Conservation (phyloP, 2,113 vertebrate species). For the Fregetta grallaria region DNA sequence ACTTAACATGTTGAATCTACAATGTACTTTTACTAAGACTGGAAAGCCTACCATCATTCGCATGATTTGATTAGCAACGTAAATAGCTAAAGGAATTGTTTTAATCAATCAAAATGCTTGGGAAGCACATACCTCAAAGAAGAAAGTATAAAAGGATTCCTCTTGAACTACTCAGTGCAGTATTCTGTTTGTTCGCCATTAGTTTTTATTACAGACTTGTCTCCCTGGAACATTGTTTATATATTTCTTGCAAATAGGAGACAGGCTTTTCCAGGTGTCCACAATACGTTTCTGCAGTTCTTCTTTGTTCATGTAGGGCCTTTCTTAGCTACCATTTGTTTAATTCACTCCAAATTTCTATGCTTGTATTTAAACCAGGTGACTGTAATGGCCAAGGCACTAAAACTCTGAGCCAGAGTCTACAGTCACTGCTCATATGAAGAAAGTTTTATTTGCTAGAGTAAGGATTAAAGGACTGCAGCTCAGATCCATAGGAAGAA, state of each 20-base stretch:
- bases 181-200: conserved; percentile 33
- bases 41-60: background rate
- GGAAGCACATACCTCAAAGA: background rate
- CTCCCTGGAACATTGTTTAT: conserved; percentile 38
- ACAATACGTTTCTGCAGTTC: conserved; percentile 28
- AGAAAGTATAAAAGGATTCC: background rate
- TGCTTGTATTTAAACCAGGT: conserved; percentile 57
- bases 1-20: background rate
- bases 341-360: conserved; percentile 59
- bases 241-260: conserved; percentile 57
- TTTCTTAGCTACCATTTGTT: conserved; percentile 59
- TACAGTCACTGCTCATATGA: background rate
- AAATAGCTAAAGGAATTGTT: background rate
- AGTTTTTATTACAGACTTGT: conserved; percentile 55
- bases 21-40: background rate
- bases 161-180: conserved; percentile 7
- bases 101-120: background rate
- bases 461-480: background rate
- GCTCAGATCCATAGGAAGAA: background rate
- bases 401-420: background rate
- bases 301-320: conserved; percentile 37
- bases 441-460: background rate
- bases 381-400: conserved; percentile 11
- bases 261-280: conserved; percentile 51
- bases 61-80: background rate